phyloP scores from a whole-genome alignment of 1,140 invertebrate genomes.

The Drosophila truncata region DNA sequence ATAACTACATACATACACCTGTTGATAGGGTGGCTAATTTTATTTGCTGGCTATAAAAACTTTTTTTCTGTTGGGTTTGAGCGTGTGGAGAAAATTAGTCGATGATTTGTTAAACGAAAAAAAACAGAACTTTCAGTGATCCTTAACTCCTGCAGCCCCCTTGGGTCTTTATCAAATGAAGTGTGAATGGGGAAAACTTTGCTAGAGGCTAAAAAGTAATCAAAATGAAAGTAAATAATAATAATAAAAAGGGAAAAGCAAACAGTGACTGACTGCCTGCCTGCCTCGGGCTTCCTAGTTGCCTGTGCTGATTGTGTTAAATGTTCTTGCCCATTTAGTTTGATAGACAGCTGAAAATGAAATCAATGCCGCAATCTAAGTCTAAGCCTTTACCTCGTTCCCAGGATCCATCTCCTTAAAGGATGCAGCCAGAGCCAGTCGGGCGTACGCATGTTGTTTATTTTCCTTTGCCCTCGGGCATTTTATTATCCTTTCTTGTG shows the following conservation, averaged over 20 bases:
- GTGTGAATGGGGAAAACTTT: constrained; percentile 64
- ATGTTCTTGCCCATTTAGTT: constrained; percentile 49
- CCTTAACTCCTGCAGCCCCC: constrained; percentile 16
- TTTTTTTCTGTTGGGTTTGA: constrained; percentile 6
- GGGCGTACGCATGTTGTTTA: constrained; percentile 69
- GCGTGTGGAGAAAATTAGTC: constrained; percentile 56
- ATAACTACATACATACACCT: constrained; percentile 50
- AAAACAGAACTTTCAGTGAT: constrained; percentile 15
- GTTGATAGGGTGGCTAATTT: constrained; percentile 77
- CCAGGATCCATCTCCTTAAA: constrained; percentile 55
- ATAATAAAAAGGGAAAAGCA: constrained; percentile 56
- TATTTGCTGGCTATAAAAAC: constrained; percentile 53
- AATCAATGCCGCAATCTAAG: constrained; percentile 76
- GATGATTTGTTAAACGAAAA: constrained; percentile 54
- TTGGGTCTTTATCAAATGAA: constrained; percentile 57
- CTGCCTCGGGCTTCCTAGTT: constrained; percentile 3
- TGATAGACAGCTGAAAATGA: constrained; percentile 56
- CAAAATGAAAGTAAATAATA: constrained; percentile 79
- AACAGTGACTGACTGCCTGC: constrained; percentile 22
- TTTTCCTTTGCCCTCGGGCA: constrained; percentile 55
- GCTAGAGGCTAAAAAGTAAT: constrained; percentile 64
- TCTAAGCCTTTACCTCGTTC: constrained; percentile 58
- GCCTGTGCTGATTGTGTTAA: constrained; percentile 65
- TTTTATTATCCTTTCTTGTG: constrained; percentile 75
- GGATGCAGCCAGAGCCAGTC: constrained; percentile 59